Conservation (phyloP, 2,888 invertebrate species). For the Onthophagus sagittarius region DNA sequence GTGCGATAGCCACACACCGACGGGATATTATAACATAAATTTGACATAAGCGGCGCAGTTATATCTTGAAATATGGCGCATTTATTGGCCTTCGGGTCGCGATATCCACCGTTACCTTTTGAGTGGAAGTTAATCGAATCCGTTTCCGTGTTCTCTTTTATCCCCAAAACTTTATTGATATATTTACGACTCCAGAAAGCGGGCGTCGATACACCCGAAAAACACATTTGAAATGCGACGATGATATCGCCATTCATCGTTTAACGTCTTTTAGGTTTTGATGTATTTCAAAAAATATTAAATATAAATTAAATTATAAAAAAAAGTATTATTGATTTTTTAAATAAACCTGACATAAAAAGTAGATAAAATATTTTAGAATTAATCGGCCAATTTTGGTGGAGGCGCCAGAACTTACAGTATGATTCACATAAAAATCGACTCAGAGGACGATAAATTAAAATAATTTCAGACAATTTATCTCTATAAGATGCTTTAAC, state of each 20-base stretch:
- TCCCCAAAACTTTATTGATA: neutral
- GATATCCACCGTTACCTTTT: neutral
- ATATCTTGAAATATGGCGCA: slow-evolving; percentile 6
- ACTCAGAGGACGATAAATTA: no score
- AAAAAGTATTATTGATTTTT: no score
- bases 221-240: neutral
- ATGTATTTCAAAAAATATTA: no score
- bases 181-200: neutral
- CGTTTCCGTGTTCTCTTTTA: neutral
- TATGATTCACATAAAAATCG: no score
- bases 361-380: no score
- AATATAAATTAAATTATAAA: no score
- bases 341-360: no score
- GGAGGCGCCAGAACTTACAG: no score
- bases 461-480: no score
- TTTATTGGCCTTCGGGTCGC: slow-evolving; percentile 3
- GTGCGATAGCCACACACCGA: neutral
- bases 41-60: slow-evolving; percentile 5
- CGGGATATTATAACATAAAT: slow-evolving; percentile 10
- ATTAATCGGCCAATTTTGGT: no score
- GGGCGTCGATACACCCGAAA: neutral
- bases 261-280: neutral
- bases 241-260: neutral
- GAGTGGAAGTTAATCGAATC: neutral
- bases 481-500: no score